Conservation (phyloP, 92 coral and sea anemone species). For the Zoanthus gigantus region DNA sequence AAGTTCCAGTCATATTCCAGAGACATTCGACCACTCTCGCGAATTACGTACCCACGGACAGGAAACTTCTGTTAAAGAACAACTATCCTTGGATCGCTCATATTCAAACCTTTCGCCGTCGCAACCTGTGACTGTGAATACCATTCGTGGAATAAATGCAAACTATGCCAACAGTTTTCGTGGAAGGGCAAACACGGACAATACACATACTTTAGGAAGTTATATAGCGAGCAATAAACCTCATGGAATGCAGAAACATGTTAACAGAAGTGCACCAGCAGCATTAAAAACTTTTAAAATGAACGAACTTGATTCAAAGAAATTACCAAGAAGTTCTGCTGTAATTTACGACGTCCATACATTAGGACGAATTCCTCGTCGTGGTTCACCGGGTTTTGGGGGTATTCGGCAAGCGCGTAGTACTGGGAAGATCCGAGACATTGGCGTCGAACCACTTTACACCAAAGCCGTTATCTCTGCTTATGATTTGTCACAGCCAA, state of each 20-base stretch:
- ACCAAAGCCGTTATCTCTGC: conserved; percentile 60
- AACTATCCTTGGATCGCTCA: conserved; percentile 55
- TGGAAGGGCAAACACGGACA: conserved; percentile 27
- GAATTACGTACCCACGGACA: conserved; percentile 13
- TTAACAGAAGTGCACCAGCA: conserved; percentile 41
- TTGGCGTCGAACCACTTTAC: conserved; percentile 30
- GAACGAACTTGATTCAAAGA: conserved; percentile 29
- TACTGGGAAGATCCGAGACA: conserved; percentile 59
- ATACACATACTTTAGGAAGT: conserved; percentile 10
- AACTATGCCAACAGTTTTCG: conserved; percentile 49
- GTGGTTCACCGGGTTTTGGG: not conserved
- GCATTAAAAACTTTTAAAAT: conserved; percentile 15
- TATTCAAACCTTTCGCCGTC: conserved; percentile 61
- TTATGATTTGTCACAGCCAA: conserved; percentile 75
- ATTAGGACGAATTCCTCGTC: conserved; percentile 27
- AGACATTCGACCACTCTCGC: not conserved
- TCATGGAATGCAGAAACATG: conserved; percentile 45
- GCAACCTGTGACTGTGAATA: conserved; percentile 83
- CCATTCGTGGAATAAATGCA: conserved; percentile 74
- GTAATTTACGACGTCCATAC: conserved; percentile 62
- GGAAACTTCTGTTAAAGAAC: conserved; percentile 49
- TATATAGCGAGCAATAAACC: conserved; percentile 35
- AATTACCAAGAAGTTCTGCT: conserved; percentile 49
- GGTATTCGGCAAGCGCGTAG: conserved; percentile 29
- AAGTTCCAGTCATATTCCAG: not conserved